phyloP scores from a whole-genome alignment of 1,140 invertebrate species.

The Drosophila nebulosa region DNA sequence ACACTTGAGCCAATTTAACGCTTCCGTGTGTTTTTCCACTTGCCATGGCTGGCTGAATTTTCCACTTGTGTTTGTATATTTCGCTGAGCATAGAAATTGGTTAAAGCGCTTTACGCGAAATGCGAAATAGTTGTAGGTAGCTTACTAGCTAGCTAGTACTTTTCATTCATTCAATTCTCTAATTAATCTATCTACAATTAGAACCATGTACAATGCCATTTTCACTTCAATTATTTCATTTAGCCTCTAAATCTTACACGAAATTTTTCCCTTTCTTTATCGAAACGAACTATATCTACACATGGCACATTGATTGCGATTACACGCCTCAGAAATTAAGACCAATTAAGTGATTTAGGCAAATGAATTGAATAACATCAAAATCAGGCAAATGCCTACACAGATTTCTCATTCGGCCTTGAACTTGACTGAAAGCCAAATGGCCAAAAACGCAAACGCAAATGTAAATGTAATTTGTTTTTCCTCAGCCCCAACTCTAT shows the following conservation, averaged over 20 bases:
- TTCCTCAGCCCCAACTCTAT: slow-evolving; percentile 6
- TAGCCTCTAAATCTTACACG: slow-evolving; percentile 27
- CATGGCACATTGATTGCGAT: slow-evolving; percentile 39
- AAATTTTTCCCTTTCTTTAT: slow-evolving; percentile 11
- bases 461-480: slow-evolving; percentile 27
- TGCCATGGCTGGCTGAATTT: slow-evolving; percentile 42
- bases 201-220: neutral
- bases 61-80: neutral
- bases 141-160: no score
- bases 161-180: neutral
- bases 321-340: slow-evolving; percentile 39
- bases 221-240: slow-evolving; percentile 35
- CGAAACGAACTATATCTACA: slow-evolving; percentile 9
- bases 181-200: neutral
- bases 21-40: slow-evolving; percentile 68
- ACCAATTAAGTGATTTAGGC: slow-evolving; percentile 25
- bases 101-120: neutral
- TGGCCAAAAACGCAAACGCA: slow-evolving; percentile 20
- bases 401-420: slow-evolving; percentile 33
- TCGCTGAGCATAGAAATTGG: neutral
- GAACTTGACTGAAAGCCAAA: slow-evolving; percentile 46
- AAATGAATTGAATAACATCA: slow-evolving; percentile 44
- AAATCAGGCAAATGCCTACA: slow-evolving; percentile 13
- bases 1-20: slow-evolving; percentile 71
- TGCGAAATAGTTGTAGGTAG: neutral